These are phyloP conservation scores for Sebastes fasciatus DNA, from an alignment of 2,113 vertebrate species.

Conservation along the genomic window DNA sequence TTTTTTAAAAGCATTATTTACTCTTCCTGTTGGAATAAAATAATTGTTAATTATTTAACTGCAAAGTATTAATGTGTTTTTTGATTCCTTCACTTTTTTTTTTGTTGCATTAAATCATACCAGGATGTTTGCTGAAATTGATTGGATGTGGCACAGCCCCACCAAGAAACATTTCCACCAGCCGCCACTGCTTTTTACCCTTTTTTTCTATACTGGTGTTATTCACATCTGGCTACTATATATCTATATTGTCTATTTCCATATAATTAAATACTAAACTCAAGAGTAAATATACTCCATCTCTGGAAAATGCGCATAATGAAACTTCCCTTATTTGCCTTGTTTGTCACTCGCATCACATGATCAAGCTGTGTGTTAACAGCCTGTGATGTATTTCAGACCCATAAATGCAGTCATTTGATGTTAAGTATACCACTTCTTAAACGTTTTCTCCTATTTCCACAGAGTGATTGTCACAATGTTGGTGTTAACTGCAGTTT, in stretches of 20 bases:
- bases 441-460: conserved; percentile 35
- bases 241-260: neutral
- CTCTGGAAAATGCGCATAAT: conserved; percentile 11
- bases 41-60: no score
- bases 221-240: neutral
- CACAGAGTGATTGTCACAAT: conserved; percentile 95
- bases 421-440: neutral
- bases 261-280: neutral
- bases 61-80: no score
- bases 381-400: neutral
- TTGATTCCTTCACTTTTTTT: no score
- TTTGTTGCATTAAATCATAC: no score
- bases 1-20: no score
- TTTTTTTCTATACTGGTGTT: neutral
- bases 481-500: conserved; percentile 95
- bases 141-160: no score
- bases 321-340: conserved; percentile 55
- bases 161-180: no score
- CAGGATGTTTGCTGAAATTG: no score
- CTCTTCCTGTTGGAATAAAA: no score
- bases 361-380: neutral
- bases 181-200: no score
- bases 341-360: conserved; percentile 47
- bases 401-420: neutral
- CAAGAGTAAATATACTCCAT: neutral